Base-by-base conservation (phyloP, 2,797 vertebrate genomes). In the Erethizon dorsatum region DNA sequence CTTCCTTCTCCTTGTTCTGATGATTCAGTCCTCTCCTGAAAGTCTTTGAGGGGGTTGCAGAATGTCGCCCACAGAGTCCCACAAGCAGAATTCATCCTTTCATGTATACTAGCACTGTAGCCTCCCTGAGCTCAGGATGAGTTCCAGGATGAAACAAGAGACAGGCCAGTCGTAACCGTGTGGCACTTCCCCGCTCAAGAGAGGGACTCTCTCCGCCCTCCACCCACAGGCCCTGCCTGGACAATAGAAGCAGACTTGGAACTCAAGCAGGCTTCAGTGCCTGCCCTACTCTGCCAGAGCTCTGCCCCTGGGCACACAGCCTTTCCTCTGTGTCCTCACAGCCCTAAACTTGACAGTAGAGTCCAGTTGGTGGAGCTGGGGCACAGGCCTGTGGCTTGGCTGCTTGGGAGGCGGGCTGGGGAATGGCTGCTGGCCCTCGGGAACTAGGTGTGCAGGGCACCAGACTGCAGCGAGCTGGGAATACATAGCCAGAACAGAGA, bases 221-320 rank as follows among this genome's bases (percentile, higher is more conserved):
- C 14, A 33, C 12, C 47, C 24, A 33, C 14, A 1, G 12, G 22
- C 59, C 26, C 28, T 54, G 28, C 28, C 26, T 14, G 20, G 26
- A 33, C 47, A 52, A 18, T 47, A 65, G 73, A 75, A 67, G 18
- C 31, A 65, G 61, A 3, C 18, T 0, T 15, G 31, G 31, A 22
- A 52, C 33, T 78, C 0, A 2, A 56, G 47, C 75, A 28, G 56
- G 59, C 89, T 22, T 59, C 4, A 28, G 45, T 28, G 12, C 13
- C 20, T 28, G 28, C 33, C 18, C 9, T 61, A 9, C 24, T 15
- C 9, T 47, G 61, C 52, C 0, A 0, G 54, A 65, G 47, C 0
- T 1, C 65, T 3, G 17, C 45, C 4, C 5, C 31, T 22, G 65
- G 37, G 11, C 17, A 11, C 41, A 0, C 0, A 73, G n/a, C n/a